Conservation (phyloP, 2,113 vertebrate genomes). For the Calonectris borealis region DNA sequence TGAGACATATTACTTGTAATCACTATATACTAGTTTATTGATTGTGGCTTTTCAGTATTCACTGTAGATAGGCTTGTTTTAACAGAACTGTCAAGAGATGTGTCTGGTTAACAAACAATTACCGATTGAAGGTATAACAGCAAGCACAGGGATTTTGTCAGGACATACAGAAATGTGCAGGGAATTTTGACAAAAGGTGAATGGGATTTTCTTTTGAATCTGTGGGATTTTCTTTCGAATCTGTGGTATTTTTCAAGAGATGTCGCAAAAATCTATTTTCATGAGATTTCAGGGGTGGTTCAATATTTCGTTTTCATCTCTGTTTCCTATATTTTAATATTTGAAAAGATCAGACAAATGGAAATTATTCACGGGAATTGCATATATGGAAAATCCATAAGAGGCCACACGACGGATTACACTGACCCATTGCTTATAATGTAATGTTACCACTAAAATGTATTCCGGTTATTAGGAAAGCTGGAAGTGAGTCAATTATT, state of each 20-base stretch:
- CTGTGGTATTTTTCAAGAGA: not conserved
- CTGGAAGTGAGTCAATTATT: conserved; percentile 50
- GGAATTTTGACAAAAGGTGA: not conserved
- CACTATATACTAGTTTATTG: conserved; percentile 40
- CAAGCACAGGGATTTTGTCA: not conserved
- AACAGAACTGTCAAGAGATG: not conserved
- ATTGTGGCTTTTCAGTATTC: conserved; percentile 40
- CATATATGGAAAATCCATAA: not conserved
- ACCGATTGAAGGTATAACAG: not conserved
- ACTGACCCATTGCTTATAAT: not conserved
- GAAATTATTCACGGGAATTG: not conserved
- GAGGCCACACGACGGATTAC: not conserved
- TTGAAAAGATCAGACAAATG: not conserved
- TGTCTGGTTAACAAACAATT: conserved; percentile 27
- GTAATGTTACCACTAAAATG: not conserved
- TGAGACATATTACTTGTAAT: not conserved
- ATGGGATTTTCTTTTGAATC: not conserved
- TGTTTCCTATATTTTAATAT: not conserved
- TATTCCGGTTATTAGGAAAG: conserved; percentile 31
- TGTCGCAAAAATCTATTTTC: not conserved
- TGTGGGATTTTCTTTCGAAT: not conserved
- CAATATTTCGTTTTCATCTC: not conserved
- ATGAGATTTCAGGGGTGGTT: not conserved
- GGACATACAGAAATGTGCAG: not conserved
- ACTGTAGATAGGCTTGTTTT: conserved; percentile 11